Base-by-base conservation (phyloP, 2,888 invertebrate genomes). In the Euplagia quadripunctaria region DNA sequence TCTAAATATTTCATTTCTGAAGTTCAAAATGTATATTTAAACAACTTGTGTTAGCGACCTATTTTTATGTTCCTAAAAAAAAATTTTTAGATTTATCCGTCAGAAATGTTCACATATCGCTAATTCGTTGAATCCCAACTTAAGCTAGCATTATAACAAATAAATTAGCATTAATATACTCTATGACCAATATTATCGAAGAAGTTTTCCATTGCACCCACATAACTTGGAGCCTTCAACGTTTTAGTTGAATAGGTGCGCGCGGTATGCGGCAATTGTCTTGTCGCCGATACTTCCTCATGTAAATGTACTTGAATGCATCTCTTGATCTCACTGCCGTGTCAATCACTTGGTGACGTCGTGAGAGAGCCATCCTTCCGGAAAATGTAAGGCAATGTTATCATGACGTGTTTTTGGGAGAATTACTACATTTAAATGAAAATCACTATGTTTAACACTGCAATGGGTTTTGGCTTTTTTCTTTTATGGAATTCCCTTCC, bases 201-300 rank as follows among this genome's bases (percentile, higher is more conserved):
- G 16, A 2, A 6, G 4, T 63, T 63, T 58, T 1, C 12, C 58
- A 61, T 31, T 31, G 14, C 1, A 4, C 9, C 5, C 1, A 42
- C n/a, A n/a, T 9, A 64, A 11, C 4, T 43, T 17, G 43, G 4
- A 46, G 43, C 8, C 64, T 43, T 68, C 11, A n/a, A 9, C 11
- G 68, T 52, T 68, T 72, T 63, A 49, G 55, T 69, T 69, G 70
- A 73, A 70, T 71, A 72, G 61, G 9, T 67, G 11, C 12, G 11
- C 12, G 14, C 65, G 80, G 81, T 78, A 82, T 78, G 83, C 85
- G 80, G 82, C 70, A 82, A 73, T 51, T 67, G 67, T 52, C 4
- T 51, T 67, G 67, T 52, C 4, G 67, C 46, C 4, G 20, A 70
- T 72, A 71, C 71, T 78, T 78, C 78, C 76, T 76, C 66, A 81